phyloP scores from a whole-genome alignment of 2,797 vertebrate species.

The Myiothlypis chrysogaster region DNA sequence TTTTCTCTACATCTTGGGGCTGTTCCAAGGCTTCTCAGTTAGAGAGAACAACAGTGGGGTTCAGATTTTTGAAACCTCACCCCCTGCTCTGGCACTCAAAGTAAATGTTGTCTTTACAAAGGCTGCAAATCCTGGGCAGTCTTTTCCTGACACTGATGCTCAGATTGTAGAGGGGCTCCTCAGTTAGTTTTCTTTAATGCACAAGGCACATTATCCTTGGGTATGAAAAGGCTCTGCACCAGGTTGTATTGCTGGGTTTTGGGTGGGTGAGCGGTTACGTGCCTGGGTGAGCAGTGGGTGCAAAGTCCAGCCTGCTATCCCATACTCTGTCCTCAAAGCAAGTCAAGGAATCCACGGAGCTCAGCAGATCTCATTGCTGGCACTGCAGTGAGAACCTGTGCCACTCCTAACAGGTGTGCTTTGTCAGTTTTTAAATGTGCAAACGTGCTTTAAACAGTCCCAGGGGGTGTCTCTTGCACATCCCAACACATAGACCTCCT shows the following conservation, averaged over 20 bases:
- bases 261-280: background rate
- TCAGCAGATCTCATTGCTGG: background rate
- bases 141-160: background rate
- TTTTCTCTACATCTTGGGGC: background rate
- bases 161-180: background rate
- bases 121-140: background rate
- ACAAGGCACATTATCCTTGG: background rate
- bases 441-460: background rate
- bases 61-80: background rate
- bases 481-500: background rate
- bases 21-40: background rate
- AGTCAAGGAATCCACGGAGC: background rate
- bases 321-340: background rate
- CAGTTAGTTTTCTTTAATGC: background rate
- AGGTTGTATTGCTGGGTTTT: background rate
- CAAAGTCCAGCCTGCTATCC: background rate
- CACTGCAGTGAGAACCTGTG: background rate
- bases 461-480: background rate
- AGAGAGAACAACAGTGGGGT: background rate
- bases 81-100: background rate
- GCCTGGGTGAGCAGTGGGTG: background rate
- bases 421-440: background rate
- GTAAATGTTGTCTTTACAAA: background rate
- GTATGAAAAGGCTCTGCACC: background rate
- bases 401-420: background rate